These are phyloP conservation scores for Bhutanitis thaidina DNA, from an alignment of 2,888 invertebrate species.

Conservation along the genomic window DNA sequence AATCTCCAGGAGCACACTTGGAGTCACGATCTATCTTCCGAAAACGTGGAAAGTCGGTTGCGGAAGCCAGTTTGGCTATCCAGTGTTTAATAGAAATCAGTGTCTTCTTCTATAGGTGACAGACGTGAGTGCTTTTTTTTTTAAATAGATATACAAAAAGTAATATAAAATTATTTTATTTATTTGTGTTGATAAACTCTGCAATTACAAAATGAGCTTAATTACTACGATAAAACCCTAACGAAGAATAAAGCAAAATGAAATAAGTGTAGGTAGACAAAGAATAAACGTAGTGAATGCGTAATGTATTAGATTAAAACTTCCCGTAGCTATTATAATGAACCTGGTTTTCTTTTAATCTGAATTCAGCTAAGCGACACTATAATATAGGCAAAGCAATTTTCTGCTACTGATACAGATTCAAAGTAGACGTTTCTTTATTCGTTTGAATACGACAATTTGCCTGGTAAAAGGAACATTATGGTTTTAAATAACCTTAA, in stretches of 20 bases:
- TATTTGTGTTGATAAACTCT: too few relatives aligned
- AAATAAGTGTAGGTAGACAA: slow-evolving; percentile 18
- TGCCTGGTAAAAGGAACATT: slow-evolving; percentile 3
- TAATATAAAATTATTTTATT: too few relatives aligned
- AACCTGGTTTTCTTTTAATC: slow-evolving; percentile 18
- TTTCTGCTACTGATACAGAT: slow-evolving; percentile 20
- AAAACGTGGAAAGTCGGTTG: too few relatives aligned
- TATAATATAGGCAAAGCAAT: slow-evolving; percentile 21
- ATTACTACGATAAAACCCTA: slow-evolving; percentile 14
- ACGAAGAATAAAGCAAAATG: slow-evolving; percentile 5
- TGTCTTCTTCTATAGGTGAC: too few relatives aligned
- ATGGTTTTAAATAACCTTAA: slow-evolving; percentile 14
- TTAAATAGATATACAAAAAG: too few relatives aligned
- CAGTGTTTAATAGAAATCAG: too few relatives aligned
- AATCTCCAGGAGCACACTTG: too few relatives aligned
- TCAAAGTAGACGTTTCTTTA: slow-evolving; percentile 20
- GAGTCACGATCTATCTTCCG: too few relatives aligned
- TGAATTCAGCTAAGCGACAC: slow-evolving; percentile 9
- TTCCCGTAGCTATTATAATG: slow-evolving; percentile 17
- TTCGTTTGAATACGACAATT: slow-evolving; percentile 19
- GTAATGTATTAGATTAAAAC: slow-evolving; percentile 21
- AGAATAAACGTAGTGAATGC: slow-evolving; percentile 20
- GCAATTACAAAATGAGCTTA: slow-evolving; percentile 6
- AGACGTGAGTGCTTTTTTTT: too few relatives aligned
- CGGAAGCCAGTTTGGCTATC: too few relatives aligned